Percentiles rank a stretch among this genome's conserved stretches.
These are phyloP conservation scores for Erebia aethiops DNA, from an alignment of 2,888 invertebrate genomes.

Conservation along the genomic window DNA sequence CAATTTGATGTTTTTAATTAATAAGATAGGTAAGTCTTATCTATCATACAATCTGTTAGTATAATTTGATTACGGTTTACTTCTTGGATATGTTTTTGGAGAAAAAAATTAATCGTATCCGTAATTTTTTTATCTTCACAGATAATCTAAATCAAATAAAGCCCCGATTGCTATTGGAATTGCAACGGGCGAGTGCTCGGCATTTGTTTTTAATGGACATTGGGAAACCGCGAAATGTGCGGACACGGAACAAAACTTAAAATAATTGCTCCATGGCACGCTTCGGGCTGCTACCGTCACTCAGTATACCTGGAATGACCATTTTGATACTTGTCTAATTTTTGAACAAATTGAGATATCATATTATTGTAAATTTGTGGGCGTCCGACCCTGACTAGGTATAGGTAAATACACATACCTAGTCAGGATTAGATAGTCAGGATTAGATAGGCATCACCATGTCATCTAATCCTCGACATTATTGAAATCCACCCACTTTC, in stretches of 20 bases:
- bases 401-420: too few species aligned
- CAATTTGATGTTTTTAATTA: too few species aligned
- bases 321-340: slow-evolving; percentile 34
- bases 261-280: slow-evolving; percentile 78
- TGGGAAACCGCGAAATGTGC: slow-evolving; percentile 74
- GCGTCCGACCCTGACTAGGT: too few species aligned
- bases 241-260: slow-evolving; percentile 82
- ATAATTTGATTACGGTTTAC: not conserved
- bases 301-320: slow-evolving; percentile 7
- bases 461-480: too few species aligned
- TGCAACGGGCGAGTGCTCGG: slow-evolving; percentile 49
- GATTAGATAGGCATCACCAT: too few species aligned
- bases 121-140: slow-evolving; percentile 20
- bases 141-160: slow-evolving; percentile 41
- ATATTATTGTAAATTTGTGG: too few species aligned
- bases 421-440: too few species aligned
- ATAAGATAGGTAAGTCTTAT: too few species aligned
- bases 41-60: not conserved
- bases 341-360: not conserved
- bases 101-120: not conserved
- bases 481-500: too few species aligned
- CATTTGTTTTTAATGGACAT: slow-evolving; percentile 69
- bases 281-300: slow-evolving; percentile 51
- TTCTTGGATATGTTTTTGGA: not conserved
- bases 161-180: slow-evolving; percentile 52